Evolutionary conservation across 2,797 vertebrate species (phyloP).

Genomic region (Pterois miles): DNA sequence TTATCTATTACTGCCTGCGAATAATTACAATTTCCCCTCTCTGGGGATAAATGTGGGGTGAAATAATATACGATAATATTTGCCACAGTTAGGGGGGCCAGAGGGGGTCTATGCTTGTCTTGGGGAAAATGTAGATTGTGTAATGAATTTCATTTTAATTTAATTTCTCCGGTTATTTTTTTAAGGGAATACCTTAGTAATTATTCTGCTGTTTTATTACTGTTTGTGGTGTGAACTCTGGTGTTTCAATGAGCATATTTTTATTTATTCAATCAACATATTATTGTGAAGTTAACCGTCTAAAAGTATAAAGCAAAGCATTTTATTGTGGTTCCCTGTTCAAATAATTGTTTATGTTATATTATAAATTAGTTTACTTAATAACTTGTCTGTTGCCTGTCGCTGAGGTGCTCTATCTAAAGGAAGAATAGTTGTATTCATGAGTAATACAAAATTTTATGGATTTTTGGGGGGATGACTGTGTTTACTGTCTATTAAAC

Average conservation of each 20-base stretch:
- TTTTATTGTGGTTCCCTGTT: neutral
- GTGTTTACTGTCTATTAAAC: neutral
- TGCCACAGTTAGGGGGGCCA: too few relatives aligned
- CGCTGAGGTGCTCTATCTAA: neutral
- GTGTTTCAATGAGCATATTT: neutral
- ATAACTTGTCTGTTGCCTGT: neutral
- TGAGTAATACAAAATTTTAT: neutral
- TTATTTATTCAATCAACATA: neutral
- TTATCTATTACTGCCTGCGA: too few relatives aligned
- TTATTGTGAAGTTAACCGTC: neutral
- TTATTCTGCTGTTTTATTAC: neutral
- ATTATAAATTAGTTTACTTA: neutral
- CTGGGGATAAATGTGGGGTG: too few relatives aligned
- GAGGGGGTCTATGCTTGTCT: too few relatives aligned
- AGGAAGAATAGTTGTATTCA: neutral
- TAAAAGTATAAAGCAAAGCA: neutral
- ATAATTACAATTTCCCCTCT: too few relatives aligned
- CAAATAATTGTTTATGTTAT: neutral
- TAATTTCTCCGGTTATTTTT: neutral
- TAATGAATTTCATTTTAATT: neutral
- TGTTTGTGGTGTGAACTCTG: neutral
- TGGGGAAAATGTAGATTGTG: neutral
- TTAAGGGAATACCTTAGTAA: neutral
- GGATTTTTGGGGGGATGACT: neutral
- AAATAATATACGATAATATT: too few relatives aligned